Evolutionary conservation across 2,888 invertebrate species (phyloP).

Genomic region (Fragum sueziense): DNA sequence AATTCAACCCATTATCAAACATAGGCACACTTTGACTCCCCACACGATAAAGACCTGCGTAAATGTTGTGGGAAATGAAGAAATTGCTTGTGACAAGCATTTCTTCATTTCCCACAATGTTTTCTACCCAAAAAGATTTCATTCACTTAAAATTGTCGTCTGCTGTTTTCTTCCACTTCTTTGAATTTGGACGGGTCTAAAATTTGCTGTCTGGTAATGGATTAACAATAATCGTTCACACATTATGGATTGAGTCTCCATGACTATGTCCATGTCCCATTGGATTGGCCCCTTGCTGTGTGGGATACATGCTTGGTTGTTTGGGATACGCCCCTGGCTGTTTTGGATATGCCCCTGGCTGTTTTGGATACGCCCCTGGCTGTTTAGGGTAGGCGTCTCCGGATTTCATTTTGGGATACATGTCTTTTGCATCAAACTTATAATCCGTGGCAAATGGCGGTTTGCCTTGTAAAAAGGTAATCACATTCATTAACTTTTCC

Average conservation of each 20-base stretch:
- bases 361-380: constrained; percentile 3
- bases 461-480: constrained; percentile 73
- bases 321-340: background rate
- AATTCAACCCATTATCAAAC: too few species aligned
- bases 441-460: constrained; percentile 65
- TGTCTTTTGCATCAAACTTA: constrained; percentile 6
- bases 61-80: too few species aligned
- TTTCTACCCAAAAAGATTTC: background rate
- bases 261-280: background rate
- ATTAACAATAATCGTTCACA: background rate
- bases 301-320: constrained; percentile 1
- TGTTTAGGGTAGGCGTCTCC: background rate
- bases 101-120: constrained; percentile 5
- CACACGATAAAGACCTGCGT: too few species aligned
- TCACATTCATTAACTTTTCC: constrained; percentile 74
- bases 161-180: too few species aligned
- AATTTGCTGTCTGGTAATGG: too few species aligned
- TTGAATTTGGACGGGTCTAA: too few species aligned
- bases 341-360: constrained; percentile 1
- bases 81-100: background rate
- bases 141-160: too few species aligned
- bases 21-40: too few species aligned
- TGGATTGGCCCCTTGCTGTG: background rate
- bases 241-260: background rate
- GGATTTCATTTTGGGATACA: constrained; percentile 11